Conservation (phyloP, 2,113 vertebrate genomes). For the Merops nubicus region DNA sequence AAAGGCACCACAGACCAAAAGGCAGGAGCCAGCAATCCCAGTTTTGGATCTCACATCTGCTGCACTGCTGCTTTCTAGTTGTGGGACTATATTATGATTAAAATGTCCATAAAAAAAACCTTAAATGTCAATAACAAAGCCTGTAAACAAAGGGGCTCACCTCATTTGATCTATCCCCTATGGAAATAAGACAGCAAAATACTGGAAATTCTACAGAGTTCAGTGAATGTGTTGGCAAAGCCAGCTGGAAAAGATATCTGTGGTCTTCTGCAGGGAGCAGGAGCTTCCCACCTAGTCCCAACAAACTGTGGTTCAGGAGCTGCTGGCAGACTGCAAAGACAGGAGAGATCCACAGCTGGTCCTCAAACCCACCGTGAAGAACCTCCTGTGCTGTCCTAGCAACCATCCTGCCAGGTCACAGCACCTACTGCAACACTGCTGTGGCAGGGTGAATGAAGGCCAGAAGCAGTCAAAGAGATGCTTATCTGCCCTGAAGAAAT, state of each 20-base stretch:
- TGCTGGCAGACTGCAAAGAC: neutral
- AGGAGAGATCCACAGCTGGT: accelerated
- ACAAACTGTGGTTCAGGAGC: neutral
- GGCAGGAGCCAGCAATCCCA: neutral
- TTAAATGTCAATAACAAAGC: neutral
- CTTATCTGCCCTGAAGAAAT: neutral
- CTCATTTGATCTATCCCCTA: neutral
- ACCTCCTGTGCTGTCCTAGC: neutral
- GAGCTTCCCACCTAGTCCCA: neutral
- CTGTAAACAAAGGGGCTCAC: neutral
- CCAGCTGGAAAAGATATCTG: neutral
- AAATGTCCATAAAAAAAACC: neutral
- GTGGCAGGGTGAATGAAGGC: neutral
- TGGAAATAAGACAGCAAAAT: neutral
- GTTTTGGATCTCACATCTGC: neutral
- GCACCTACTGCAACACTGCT: neutral
- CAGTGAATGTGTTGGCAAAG: neutral
- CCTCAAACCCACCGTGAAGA: neutral
- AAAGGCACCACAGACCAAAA: neutral
- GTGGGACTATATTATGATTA: neutral
- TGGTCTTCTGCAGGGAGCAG: neutral
- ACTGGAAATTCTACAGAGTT: neutral
- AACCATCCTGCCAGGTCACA: neutral
- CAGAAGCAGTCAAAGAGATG: neutral
- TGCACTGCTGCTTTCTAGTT: neutral